These are phyloP conservation scores for Corythaeola cristata DNA, from an alignment of 2,113 vertebrate species.

Conservation along the genomic window DNA sequence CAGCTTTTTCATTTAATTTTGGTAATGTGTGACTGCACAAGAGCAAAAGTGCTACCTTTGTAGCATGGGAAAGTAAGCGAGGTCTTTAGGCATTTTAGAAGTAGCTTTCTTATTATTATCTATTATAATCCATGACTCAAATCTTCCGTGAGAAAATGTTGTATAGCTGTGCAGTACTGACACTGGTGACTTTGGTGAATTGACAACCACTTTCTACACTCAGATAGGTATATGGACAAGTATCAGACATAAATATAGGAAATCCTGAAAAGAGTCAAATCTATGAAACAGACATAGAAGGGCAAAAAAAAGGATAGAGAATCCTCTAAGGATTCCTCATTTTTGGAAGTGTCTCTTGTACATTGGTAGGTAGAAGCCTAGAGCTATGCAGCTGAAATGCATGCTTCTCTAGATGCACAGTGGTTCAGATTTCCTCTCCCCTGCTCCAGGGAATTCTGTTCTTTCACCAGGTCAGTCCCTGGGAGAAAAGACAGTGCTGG, in stretches of 20 bases:
- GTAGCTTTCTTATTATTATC: not conserved
- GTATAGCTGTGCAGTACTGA: not conserved
- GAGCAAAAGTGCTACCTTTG: not conserved
- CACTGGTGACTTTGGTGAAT: not conserved
- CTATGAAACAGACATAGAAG: not conserved
- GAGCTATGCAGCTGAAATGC: rapidly evolving
- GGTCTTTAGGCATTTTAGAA: not conserved
- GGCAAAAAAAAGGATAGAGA: rapidly evolving
- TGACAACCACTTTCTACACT: not conserved
- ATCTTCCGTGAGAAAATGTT: not conserved
- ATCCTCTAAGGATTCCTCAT: not conserved
- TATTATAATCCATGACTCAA: not conserved
- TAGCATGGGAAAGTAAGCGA: not conserved
- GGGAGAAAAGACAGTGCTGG: not conserved
- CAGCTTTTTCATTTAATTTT: not conserved
- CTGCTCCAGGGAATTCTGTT: not conserved
- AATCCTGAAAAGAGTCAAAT: not conserved
- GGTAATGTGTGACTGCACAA: not conserved
- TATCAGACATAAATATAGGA: not conserved
- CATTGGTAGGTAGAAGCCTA: not conserved
- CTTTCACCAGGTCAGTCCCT: not conserved
- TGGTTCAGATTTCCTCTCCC: not conserved
- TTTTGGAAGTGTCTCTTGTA: not conserved
- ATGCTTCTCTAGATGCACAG: not conserved
- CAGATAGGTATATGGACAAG: not conserved